Conservation (phyloP, 2,888 invertebrate species). For the Ormia ochracea region DNA sequence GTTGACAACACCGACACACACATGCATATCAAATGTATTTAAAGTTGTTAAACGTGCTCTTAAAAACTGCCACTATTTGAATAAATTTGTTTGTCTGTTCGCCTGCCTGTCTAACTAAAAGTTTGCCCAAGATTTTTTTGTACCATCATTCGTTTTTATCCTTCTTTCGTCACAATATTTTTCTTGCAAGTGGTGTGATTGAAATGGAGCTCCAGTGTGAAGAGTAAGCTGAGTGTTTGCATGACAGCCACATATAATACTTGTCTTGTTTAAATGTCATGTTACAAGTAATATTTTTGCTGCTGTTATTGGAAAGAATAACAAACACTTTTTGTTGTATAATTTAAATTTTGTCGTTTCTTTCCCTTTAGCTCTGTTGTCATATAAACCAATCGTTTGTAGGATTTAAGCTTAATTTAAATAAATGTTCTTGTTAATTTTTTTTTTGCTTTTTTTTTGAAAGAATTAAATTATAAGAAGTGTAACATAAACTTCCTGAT, state of each 20-base stretch:
- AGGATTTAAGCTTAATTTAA: constrained; percentile 30
- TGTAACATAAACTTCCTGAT: constrained; percentile 38
- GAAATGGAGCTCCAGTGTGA: not conserved
- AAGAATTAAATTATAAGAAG: not conserved
- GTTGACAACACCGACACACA: constrained; percentile 24
- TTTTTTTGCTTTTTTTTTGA: too few species aligned
- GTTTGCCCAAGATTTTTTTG: not conserved
- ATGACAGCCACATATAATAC: constrained; percentile 30
- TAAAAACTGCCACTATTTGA: constrained; percentile 59
- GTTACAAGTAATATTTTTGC: not conserved
- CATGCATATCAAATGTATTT: constrained; percentile 16
- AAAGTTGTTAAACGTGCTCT: constrained; percentile 60
- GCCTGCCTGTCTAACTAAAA: not conserved
- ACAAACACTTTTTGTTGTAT: constrained; percentile 3
- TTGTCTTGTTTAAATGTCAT: constrained; percentile 30
- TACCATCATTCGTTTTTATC: not conserved
- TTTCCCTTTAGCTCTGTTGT: constrained; percentile 17
- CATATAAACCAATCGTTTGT: constrained; percentile 44
- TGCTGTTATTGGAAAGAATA: constrained; percentile 6
- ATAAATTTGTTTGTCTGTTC: constrained; percentile 52
- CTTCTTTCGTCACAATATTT: not conserved
- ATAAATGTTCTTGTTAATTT: constrained; percentile 14
- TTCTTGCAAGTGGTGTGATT: not conserved
- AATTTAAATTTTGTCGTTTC: constrained; percentile 19
- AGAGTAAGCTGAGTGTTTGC: not conserved